A percentile compares a stretch with the other conserved stretches of the same genome.
These are phyloP conservation scores for Synanthedon formicaeformis DNA, from an alignment of 2,888 invertebrate genomes.

Conservation along the genomic window DNA sequence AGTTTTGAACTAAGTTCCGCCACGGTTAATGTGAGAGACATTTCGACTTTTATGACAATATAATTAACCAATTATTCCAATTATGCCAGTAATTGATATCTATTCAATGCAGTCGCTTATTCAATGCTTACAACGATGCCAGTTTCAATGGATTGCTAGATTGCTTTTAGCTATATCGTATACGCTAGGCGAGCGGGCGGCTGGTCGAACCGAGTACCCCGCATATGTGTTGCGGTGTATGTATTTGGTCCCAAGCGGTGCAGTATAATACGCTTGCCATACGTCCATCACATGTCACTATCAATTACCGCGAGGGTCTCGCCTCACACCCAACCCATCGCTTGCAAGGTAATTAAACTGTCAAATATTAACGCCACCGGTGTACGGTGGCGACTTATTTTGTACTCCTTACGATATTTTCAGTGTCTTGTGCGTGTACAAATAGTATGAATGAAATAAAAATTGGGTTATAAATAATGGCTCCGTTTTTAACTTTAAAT, in stretches of 20 bases:
- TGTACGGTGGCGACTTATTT: conserved; percentile 5
- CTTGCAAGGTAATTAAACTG: conserved; percentile 39
- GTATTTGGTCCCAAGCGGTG: conserved; percentile 34
- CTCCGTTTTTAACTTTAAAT: conserved; percentile 17
- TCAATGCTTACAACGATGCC: too few species aligned
- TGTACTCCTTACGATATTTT: conserved; percentile 10
- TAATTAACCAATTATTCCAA: too few species aligned
- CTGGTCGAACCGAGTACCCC: too few species aligned
- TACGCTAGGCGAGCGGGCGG: too few species aligned
- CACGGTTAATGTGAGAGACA: background rate
- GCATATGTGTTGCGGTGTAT: background rate
- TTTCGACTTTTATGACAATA: too few species aligned
- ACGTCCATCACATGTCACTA: conserved; percentile 65
- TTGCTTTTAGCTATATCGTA: too few species aligned
- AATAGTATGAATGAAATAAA: too few species aligned
- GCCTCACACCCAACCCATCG: conserved; percentile 21
- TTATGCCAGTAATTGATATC: too few species aligned
- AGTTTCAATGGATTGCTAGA: too few species aligned
- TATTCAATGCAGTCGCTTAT: too few species aligned
- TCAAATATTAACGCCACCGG: conserved; percentile 17
- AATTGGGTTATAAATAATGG: background rate
- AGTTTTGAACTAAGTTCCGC: background rate
- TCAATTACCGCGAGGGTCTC: conserved; percentile 49
- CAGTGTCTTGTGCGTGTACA: background rate
- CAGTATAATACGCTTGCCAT: conserved; percentile 35